Conservation (phyloP, 2,113 vertebrate species). For the Tringa solitaria region DNA sequence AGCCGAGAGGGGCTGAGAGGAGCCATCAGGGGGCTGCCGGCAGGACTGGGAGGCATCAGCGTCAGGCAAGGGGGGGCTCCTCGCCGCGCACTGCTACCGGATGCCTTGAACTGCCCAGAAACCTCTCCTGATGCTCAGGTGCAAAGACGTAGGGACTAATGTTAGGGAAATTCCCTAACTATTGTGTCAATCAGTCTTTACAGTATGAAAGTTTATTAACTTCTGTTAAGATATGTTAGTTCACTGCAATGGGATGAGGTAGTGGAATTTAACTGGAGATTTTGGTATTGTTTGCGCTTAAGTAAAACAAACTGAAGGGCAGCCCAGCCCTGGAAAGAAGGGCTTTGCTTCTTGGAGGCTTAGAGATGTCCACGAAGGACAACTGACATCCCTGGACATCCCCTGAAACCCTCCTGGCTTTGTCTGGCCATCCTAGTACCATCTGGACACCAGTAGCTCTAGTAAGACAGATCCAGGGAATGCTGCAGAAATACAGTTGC, state of each 20-base stretch:
- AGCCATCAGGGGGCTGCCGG: not conserved
- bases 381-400: not conserved
- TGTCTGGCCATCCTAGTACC: not conserved
- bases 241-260: not conserved
- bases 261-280: not conserved
- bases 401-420: not conserved
- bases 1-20: not conserved
- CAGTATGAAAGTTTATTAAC: not conserved
- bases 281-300: not conserved
- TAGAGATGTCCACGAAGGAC: not conserved
- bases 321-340: not conserved
- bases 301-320: not conserved
- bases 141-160: not conserved
- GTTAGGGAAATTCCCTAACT: not conserved
- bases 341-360: not conserved
- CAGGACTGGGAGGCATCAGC: not conserved
- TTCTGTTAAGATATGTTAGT: no score
- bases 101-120: fast-evolving
- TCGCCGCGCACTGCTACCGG: fast-evolving
- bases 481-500: not conserved
- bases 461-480: not conserved
- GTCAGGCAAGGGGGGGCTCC: not conserved
- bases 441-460: not conserved
- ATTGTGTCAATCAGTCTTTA: fast-evolving
- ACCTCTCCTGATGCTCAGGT: no score